Evolutionary conservation across 1,140 invertebrate species (phyloP).

Genomic region (Lineus longissimus): DNA sequence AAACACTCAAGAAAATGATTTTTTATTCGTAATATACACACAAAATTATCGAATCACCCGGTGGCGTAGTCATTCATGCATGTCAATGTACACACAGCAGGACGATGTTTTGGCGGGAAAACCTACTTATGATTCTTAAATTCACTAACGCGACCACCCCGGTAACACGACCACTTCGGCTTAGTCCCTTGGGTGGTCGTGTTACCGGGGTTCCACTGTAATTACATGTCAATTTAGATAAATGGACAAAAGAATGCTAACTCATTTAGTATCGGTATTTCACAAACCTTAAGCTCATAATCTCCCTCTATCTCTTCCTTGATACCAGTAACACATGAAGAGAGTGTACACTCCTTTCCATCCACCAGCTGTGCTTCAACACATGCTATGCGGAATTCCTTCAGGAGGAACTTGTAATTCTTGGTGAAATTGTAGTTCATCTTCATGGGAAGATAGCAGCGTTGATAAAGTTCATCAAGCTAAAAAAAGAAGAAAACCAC

Average conservation of each 20-base stretch:
- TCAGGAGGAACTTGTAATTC: slow-evolving; percentile 26
- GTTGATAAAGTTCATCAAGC: slow-evolving; percentile 35
- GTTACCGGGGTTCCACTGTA: no score
- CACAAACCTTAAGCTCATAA: slow-evolving; percentile 27
- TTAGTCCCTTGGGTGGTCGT: no score
- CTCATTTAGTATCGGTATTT: not conserved
- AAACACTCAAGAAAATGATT: no score
- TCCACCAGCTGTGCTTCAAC: slow-evolving; percentile 21
- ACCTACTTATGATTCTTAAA: no score
- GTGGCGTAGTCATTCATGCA: no score
- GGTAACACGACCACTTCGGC: no score
- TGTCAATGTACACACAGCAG: no score
- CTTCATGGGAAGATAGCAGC: slow-evolving; percentile 26
- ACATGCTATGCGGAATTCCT: slow-evolving; percentile 31
- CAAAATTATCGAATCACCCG: no score
- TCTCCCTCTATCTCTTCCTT: slow-evolving; percentile 23
- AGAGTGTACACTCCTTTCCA: slow-evolving; percentile 27
- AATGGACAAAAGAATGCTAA: not conserved
- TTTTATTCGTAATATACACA: no score
- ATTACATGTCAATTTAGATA: not conserved
- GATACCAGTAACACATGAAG: slow-evolving; percentile 34
- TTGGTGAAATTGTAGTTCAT: slow-evolving; percentile 24
- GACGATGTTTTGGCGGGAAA: no score
- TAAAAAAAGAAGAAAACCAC: slow-evolving; percentile 16
- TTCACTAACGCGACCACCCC: no score